These are phyloP conservation scores for Sarcophilus harrisii DNA, from an alignment of 2,797 vertebrate species.

Conservation along the genomic window DNA sequence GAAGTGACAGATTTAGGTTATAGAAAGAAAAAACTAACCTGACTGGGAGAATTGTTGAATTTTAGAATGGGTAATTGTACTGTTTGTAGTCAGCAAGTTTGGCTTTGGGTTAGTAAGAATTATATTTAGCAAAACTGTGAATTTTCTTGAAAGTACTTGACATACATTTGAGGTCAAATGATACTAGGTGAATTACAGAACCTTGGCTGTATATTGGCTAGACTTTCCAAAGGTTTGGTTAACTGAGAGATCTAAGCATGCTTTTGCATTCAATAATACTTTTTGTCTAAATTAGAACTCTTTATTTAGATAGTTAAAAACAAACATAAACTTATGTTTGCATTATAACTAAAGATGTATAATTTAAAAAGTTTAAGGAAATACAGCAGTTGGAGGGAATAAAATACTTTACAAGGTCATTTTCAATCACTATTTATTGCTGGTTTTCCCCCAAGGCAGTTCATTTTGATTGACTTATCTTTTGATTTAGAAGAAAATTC, in stretches of 20 bases:
- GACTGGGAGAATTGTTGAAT: not conserved
- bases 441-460: not conserved
- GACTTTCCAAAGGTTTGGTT: conserved; percentile 47
- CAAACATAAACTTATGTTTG: conserved; percentile 35
- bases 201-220: conserved; percentile 11
- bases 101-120: conserved; percentile 10
- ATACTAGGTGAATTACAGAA: rapidly evolving
- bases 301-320: conserved; percentile 49
- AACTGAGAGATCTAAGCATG: conserved; percentile 16
- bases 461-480: not conserved
- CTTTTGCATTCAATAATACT: conserved; percentile 20
- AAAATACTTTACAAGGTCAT: conserved; percentile 23
- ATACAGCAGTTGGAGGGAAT: conserved; percentile 46
- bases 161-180: not conserved
- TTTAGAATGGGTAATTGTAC: not conserved
- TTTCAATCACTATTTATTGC: not conserved
- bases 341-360: conserved; percentile 49
- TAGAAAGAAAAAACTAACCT: not conserved
- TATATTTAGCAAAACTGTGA: not conserved
- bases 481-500: not conserved
- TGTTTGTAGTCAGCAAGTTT: not conserved
- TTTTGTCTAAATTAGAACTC: conserved; percentile 42
- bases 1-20: not conserved
- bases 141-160: not conserved
- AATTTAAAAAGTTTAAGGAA: conserved; percentile 61